These are phyloP conservation scores for Hafferia zeledoni DNA, from an alignment of 2,797 vertebrate species.

Conservation along the genomic window DNA sequence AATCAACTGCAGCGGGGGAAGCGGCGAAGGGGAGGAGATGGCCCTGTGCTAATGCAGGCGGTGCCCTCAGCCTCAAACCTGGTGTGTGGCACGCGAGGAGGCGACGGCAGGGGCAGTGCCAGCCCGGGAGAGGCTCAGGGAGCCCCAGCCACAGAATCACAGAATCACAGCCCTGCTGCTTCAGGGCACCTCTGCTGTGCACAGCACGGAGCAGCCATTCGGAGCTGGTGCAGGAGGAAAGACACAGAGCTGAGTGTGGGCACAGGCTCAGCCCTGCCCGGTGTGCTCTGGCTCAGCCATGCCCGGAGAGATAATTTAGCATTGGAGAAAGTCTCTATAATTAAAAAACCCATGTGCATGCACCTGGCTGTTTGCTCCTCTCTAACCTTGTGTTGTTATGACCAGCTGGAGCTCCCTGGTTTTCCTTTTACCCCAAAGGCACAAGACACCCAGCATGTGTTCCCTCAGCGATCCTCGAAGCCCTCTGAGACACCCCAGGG, in stretches of 20 bases:
- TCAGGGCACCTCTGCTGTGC: neutral
- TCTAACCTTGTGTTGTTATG: neutral
- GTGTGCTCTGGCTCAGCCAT: no score
- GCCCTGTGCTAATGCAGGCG: conserved; percentile 14
- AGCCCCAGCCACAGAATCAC: neutral
- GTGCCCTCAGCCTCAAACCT: neutral
- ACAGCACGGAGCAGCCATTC: neutral
- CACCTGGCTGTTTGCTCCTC: neutral
- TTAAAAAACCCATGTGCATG: accelerated
- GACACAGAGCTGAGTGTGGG: no score
- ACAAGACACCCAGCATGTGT: neutral
- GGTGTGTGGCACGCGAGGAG: neutral
- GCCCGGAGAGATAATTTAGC: neutral
- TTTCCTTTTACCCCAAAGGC: neutral
- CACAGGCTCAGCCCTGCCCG: no score
- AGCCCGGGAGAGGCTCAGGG: accelerated
- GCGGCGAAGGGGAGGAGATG: conserved; percentile 12
- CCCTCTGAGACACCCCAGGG: neutral
- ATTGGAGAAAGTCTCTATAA: neutral
- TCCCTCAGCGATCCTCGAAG: neutral
- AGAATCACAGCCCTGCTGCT: accelerated
- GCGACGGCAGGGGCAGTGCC: neutral
- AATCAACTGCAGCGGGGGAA: conserved; percentile 43
- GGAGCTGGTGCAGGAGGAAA: neutral
- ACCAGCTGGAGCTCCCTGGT: neutral